phyloP scores from a whole-genome alignment of 2,888 invertebrate genomes.

The Microplitis manilae region DNA sequence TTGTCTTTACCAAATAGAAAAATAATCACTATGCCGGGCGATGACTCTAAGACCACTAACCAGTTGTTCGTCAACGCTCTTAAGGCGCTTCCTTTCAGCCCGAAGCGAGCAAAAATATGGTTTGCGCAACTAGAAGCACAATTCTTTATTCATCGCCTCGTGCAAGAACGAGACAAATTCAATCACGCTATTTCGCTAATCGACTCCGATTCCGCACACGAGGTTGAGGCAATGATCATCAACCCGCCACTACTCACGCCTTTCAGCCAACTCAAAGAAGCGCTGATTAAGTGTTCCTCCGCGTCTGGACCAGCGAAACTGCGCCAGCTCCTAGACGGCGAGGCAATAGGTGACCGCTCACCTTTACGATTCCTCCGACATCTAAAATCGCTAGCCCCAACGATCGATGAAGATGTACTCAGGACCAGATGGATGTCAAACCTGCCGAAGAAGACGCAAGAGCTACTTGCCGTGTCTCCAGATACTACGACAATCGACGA shows the following conservation, averaged over 20 bases:
- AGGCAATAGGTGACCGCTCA: conserved; percentile 26
- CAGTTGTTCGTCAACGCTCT: not conserved
- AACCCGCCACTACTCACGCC: conserved; percentile 48
- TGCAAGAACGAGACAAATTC: conserved; percentile 7
- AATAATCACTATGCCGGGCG: not conserved
- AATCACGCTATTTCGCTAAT: conserved; percentile 13
- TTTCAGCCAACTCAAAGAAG: conserved; percentile 52
- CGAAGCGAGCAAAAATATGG: conserved; percentile 21
- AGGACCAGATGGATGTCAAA: too few species aligned
- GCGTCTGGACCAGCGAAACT: conserved; percentile 42
- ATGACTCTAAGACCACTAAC: too few species aligned
- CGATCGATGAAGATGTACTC: too few species aligned
- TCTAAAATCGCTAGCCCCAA: too few species aligned
- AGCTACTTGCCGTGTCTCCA: too few species aligned
- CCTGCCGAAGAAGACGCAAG: too few species aligned
- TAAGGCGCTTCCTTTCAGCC: conserved; percentile 17
- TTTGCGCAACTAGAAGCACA: conserved; percentile 30
- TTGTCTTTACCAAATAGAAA: too few species aligned
- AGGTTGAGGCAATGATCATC: conserved; percentile 38
- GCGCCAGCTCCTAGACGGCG: conserved; percentile 12
- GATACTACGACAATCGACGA: too few species aligned
- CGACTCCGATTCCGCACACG: not conserved
- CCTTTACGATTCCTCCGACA: too few species aligned
- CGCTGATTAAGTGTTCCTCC: conserved; percentile 54
- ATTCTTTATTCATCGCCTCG: not conserved